These are phyloP conservation scores for Struthio camelus DNA, from an alignment of 2,113 vertebrate genomes.

Conservation along the genomic window DNA sequence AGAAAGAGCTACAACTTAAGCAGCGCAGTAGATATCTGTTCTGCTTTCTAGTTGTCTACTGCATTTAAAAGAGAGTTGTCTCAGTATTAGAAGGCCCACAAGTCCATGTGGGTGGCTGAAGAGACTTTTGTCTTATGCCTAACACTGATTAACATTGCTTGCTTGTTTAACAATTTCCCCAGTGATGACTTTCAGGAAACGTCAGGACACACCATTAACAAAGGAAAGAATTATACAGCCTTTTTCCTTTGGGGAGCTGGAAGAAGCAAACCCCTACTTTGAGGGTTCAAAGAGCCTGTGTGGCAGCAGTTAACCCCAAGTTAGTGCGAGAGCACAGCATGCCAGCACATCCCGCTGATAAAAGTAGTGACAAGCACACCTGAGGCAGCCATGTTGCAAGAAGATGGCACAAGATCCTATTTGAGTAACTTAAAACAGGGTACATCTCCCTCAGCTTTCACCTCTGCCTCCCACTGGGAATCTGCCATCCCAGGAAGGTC, in stretches of 20 bases:
- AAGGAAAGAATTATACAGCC: not conserved
- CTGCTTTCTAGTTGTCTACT: not conserved
- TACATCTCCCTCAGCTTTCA: not conserved
- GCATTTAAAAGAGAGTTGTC: not conserved
- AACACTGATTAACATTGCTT: not conserved
- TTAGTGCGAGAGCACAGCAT: not conserved
- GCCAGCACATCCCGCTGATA: not conserved
- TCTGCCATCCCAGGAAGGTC: not conserved
- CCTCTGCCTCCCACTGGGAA: not conserved
- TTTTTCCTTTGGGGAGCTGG: not conserved
- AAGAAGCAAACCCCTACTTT: not conserved
- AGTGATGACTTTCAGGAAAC: not conserved
- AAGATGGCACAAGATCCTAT: not conserved
- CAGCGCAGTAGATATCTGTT: not conserved
- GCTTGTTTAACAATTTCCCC: not conserved
- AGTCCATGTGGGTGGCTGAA: not conserved
- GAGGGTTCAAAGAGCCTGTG: not conserved
- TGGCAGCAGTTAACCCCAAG: not conserved
- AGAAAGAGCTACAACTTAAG: not conserved
- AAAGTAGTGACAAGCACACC: fast-evolving
- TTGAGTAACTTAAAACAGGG: not conserved
- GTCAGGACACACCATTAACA: not conserved
- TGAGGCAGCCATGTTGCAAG: not conserved
- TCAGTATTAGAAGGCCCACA: not conserved
- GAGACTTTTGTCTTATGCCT: not conserved